Conservation (phyloP, 2,113 vertebrate genomes). For the Guaruba guarouba region DNA sequence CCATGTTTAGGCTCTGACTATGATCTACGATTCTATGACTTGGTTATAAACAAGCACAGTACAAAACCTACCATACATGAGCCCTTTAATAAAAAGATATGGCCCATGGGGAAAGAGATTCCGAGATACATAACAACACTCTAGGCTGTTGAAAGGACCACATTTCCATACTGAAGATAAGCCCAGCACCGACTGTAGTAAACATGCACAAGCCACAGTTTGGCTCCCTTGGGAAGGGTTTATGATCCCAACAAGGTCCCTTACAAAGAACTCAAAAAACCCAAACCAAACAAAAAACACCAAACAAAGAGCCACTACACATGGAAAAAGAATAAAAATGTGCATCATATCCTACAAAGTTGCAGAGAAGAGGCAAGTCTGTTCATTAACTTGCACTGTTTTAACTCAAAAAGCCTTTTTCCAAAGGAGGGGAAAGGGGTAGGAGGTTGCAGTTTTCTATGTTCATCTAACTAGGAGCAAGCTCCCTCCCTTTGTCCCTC, state of each 20-base stretch:
- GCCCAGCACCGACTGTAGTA: not conserved
- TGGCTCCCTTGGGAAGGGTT: not conserved
- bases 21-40: not conserved
- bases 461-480: not conserved
- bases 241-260: not conserved
- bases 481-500: constrained; percentile 49
- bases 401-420: constrained; percentile 17
- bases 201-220: not conserved
- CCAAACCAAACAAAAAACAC: not conserved
- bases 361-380: not conserved
- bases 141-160: not conserved
- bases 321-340: not conserved
- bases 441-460: not conserved
- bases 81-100: not conserved
- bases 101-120: not conserved
- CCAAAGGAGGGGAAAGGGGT: not conserved
- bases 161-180: not conserved
- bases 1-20: not conserved
- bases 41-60: not conserved
- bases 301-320: not conserved
- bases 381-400: not conserved
- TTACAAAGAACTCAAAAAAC: not conserved
- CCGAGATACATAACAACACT: not conserved
- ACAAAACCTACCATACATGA: not conserved
- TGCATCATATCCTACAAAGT: not conserved